Percentiles rank a stretch among this genome's conserved stretches.
phyloP scores from a whole-genome alignment of 2,888 invertebrate genomes.

The Nomada goodeniana region DNA sequence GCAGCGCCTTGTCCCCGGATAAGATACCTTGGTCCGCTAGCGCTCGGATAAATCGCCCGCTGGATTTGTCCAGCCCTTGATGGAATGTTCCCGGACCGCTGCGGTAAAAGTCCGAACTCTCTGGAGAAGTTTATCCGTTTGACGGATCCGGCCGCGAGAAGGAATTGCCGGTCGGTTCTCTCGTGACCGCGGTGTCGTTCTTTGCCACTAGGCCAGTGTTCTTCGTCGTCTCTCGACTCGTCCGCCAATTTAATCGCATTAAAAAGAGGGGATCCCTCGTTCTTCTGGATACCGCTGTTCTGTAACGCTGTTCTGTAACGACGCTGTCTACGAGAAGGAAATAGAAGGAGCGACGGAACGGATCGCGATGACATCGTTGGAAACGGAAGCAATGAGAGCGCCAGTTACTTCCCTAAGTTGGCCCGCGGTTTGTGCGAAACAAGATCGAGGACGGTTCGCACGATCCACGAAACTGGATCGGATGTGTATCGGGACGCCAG shows the following conservation, averaged over 20 bases:
- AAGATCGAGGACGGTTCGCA: slow-evolving; percentile 72
- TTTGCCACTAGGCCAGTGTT: background rate
- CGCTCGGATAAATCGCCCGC: slow-evolving; percentile 16
- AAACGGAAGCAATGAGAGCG: slow-evolving; percentile 21
- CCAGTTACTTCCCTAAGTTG: slow-evolving; percentile 49
- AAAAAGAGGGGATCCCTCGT: too few relatives aligned
- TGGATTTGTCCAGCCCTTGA: slow-evolving; percentile 12
- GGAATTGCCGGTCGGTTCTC: background rate
- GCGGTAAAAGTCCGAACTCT: slow-evolving; percentile 1
- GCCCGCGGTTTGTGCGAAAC: slow-evolving; percentile 73
- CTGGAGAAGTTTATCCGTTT: background rate
- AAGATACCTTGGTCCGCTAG: slow-evolving; percentile 28
- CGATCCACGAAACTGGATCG: slow-evolving; percentile 75
- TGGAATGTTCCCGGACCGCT: slow-evolving; percentile 18
- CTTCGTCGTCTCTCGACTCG: too few relatives aligned
- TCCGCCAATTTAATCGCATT: too few relatives aligned
- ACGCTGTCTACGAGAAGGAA: background rate
- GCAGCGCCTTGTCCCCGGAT: slow-evolving; percentile 44
- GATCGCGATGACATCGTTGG: background rate
- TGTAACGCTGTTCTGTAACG: background rate
- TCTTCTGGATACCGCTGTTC: background rate
- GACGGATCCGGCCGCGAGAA: background rate
- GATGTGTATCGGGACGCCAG: slow-evolving; percentile 66
- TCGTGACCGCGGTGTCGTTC: background rate
- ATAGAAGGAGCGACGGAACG: background rate